phyloP scores from a whole-genome alignment of 2,113 vertebrate genomes.

The Ammodytes marinus region DNA sequence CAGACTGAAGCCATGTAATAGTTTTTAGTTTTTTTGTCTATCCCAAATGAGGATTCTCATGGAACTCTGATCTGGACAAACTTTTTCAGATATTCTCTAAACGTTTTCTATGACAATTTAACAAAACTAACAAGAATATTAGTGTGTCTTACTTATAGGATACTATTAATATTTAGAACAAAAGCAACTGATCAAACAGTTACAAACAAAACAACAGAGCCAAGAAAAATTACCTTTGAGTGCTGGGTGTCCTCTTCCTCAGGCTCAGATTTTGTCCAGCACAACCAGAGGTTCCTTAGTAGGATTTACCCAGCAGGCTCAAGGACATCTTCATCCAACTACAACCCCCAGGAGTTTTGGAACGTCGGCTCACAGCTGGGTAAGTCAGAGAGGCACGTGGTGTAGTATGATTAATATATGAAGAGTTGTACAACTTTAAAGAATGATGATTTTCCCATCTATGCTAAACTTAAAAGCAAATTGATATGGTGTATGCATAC shows the following conservation, averaged over 20 bases:
- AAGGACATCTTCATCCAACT: slow-evolving; percentile 89
- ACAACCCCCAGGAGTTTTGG: slow-evolving; percentile 92
- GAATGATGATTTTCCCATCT: background rate
- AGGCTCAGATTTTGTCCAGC: slow-evolving; percentile 85
- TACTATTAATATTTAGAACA: background rate
- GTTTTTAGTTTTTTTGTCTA: background rate
- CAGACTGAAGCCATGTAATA: slow-evolving; percentile 9
- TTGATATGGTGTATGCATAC: background rate
- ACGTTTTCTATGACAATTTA: background rate
- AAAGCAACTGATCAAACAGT: background rate
- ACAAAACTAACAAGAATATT: background rate
- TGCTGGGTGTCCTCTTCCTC: slow-evolving; percentile 6
- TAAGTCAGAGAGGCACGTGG: slow-evolving; percentile 27
- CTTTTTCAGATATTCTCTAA: background rate
- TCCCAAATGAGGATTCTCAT: background rate
- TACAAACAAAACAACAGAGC: background rate
- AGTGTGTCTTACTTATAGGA: background rate
- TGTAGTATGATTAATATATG: too few species aligned
- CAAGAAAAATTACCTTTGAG: slow-evolving; percentile 15
- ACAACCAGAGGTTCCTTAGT: slow-evolving; percentile 88
- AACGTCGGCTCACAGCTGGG: slow-evolving; percentile 92
- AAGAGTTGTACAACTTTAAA: background rate
- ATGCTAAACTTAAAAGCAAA: background rate
- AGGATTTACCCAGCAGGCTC: slow-evolving; percentile 89
- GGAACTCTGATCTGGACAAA: background rate